phyloP scores from a whole-genome alignment of 2,113 vertebrate genomes.

The Cardinalis cardinalis region DNA sequence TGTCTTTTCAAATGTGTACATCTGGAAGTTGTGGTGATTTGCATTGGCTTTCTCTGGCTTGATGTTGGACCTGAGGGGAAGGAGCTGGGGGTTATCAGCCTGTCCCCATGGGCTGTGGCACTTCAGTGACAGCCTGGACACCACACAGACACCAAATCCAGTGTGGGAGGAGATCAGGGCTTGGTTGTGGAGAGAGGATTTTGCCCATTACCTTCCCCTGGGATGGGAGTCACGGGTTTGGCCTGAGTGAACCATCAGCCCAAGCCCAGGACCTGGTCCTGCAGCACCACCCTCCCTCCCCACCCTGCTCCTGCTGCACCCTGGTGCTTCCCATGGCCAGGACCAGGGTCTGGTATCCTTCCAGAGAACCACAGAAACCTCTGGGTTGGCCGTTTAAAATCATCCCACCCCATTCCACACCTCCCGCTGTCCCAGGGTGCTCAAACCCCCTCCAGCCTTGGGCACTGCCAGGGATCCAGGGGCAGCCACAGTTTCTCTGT shows the following conservation, averaged over 20 bases:
- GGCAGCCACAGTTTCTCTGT: not conserved
- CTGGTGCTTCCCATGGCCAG: too few species aligned
- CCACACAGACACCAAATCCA: not conserved
- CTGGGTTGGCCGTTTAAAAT: not conserved
- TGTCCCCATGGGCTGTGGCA: not conserved
- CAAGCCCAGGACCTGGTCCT: not conserved
- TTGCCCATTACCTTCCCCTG: not conserved
- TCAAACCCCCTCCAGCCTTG: fast-evolving
- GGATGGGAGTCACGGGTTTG: not conserved
- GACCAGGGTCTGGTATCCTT: not conserved
- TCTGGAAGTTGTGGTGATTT: slow-evolving; percentile 97
- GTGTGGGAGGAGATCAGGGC: not conserved
- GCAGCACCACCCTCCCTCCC: not conserved
- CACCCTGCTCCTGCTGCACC: not conserved
- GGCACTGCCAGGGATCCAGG: not conserved
- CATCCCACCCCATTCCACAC: not conserved
- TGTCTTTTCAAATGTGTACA: slow-evolving; percentile 95
- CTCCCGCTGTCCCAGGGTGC: fast-evolving
- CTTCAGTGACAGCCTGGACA: not conserved
- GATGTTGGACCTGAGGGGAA: slow-evolving; percentile 87
- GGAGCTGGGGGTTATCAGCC: not conserved
- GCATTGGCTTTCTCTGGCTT: slow-evolving; percentile 94
- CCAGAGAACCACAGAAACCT: not conserved
- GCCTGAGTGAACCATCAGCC: not conserved
- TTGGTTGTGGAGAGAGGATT: not conserved